Conservation (phyloP, 1,140 invertebrate species). For the Nasonia vitripennis region DNA sequence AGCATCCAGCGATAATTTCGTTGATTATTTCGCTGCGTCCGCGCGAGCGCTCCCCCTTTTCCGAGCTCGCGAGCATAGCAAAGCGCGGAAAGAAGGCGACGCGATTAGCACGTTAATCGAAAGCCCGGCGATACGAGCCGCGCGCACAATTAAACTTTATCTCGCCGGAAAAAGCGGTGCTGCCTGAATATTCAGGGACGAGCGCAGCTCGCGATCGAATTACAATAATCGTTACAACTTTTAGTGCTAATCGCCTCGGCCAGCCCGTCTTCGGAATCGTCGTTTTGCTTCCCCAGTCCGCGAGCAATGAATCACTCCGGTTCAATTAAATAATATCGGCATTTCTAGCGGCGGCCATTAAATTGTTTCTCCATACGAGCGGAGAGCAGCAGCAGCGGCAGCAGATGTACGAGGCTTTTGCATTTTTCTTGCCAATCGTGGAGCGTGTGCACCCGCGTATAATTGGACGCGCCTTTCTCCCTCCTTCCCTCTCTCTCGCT, state of each 20-base stretch:
- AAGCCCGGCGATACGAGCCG: slow-evolving; percentile 6
- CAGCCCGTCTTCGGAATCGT: slow-evolving; percentile 25
- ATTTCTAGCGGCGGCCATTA: slow-evolving; percentile 29
- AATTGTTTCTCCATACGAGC: slow-evolving; percentile 19
- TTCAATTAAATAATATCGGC: slow-evolving; percentile 53
- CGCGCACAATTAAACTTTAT: slow-evolving; percentile 37
- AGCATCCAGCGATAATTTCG: not conserved
- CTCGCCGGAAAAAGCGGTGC: slow-evolving; percentile 24
- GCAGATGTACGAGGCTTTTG: slow-evolving; percentile 23
- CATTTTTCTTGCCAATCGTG: slow-evolving; percentile 19
- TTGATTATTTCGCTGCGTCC: not conserved
- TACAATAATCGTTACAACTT: slow-evolving; percentile 48
- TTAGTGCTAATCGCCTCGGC: slow-evolving; percentile 46
- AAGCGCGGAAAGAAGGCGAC: not conserved
- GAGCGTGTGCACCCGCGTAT: slow-evolving; percentile 20
- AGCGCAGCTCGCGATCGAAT: slow-evolving; percentile 6
- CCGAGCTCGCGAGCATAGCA: not conserved
- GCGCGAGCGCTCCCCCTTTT: not conserved
- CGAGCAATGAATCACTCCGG: slow-evolving; percentile 46
- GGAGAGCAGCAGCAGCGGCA: not conserved
- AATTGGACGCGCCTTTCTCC: slow-evolving; percentile 31
- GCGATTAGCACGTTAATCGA: slow-evolving; percentile 50
- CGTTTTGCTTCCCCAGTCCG: not conserved
- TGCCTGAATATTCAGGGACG: slow-evolving; percentile 30
- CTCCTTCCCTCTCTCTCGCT: not conserved